phyloP scores from a whole-genome alignment of 2,797 vertebrate genomes.

The Hyperoplus immaculatus region DNA sequence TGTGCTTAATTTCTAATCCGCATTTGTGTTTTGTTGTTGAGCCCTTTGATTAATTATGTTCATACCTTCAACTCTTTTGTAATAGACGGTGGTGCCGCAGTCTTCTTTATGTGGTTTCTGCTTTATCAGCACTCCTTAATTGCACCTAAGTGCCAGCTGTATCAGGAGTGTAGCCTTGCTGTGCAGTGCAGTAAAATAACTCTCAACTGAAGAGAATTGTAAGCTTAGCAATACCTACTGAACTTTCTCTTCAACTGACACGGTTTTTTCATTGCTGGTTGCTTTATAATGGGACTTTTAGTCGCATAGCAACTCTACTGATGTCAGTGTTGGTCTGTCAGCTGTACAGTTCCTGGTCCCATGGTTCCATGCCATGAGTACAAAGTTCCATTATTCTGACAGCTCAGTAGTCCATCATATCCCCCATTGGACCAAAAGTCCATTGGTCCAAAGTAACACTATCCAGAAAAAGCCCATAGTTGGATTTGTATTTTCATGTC shows the following conservation, averaged over 20 bases:
- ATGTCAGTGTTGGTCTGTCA: neutral
- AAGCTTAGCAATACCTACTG: neutral
- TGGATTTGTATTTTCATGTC: too few relatives aligned
- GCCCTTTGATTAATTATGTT: conserved; percentile 8
- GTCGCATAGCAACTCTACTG: too few relatives aligned
- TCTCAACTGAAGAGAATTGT: neutral
- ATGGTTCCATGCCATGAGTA: too few relatives aligned
- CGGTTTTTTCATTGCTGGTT: neutral
- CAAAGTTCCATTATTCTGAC: too few relatives aligned
- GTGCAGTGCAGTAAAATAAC: neutral
- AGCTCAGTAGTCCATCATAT: too few relatives aligned
- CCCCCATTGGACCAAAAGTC: too few relatives aligned
- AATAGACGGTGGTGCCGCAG: neutral
- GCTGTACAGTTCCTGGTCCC: neutral
- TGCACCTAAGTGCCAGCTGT: conserved; percentile 9
- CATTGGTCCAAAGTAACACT: too few relatives aligned
- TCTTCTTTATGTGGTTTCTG: conserved; percentile 10
- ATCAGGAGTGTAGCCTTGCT: neutral
- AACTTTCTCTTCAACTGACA: neutral
- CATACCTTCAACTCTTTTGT: conserved; percentile 2
- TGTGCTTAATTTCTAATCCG: neutral
- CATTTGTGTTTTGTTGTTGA: neutral
- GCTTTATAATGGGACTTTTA: neutral
- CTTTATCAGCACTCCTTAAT: conserved; percentile 22
- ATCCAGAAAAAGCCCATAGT: too few relatives aligned